Conservation (phyloP, 2,113 vertebrate species). For the Procavia capensis region DNA sequence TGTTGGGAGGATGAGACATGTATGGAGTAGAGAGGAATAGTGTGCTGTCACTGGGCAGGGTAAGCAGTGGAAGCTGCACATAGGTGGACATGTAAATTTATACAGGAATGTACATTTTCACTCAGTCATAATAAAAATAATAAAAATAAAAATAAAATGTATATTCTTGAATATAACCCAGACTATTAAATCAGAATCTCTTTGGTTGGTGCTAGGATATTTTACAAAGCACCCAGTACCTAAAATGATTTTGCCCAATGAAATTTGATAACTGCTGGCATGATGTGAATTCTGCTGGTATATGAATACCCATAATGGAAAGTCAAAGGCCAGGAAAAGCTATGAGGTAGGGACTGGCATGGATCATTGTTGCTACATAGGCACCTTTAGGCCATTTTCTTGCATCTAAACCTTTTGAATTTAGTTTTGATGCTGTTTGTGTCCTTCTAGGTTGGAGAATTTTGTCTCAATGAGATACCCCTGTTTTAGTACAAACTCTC, state of each 20-base stretch:
- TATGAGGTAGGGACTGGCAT: background rate
- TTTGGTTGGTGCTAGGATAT: background rate
- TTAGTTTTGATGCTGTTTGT: background rate
- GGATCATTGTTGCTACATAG: background rate
- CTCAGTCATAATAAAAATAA: no score
- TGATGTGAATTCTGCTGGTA: background rate
- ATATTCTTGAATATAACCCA: background rate
- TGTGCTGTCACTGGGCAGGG: no score
- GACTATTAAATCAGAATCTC: background rate
- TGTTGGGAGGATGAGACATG: no score
- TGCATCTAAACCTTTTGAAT: background rate
- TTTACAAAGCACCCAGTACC: background rate
- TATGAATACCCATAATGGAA: background rate
- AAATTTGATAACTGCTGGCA: background rate
- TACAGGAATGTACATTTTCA: no score
- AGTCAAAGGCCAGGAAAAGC: background rate
- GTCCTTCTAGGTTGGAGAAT: background rate
- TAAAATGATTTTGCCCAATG: background rate
- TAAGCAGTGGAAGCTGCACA: no score
- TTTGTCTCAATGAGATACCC: background rate
- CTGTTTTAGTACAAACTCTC: background rate
- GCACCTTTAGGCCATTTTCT: fast-evolving
- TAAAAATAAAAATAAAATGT: no score
- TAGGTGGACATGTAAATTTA: no score
- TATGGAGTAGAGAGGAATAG: no score